phyloP scores from a whole-genome alignment of 2,797 vertebrate species.

The Sebastiscus tertius region DNA sequence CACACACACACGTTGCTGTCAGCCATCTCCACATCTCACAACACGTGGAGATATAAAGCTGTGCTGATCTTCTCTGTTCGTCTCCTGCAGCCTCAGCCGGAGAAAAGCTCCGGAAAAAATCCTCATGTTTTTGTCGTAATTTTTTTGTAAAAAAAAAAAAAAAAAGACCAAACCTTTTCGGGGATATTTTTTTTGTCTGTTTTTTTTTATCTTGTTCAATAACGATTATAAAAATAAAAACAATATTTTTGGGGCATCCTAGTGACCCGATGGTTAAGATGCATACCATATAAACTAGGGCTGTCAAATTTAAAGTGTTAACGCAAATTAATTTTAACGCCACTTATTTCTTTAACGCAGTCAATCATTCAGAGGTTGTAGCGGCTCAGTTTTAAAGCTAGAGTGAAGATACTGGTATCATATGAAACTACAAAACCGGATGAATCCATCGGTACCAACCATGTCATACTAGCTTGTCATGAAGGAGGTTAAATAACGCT shows the following conservation, averaged over 20 bases:
- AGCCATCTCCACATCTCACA: not conserved
- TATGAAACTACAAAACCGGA: too few species aligned
- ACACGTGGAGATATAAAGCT: not conserved
- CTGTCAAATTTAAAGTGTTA: too few species aligned
- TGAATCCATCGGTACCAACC: too few species aligned
- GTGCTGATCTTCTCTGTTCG: not conserved
- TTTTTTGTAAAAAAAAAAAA: not conserved
- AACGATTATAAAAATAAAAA: not conserved
- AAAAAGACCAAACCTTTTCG: not conserved
- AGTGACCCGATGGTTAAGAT: not conserved
- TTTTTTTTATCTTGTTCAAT: not conserved
- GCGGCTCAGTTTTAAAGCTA: too few species aligned
- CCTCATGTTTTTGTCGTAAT: not conserved
- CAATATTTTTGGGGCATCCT: not conserved
- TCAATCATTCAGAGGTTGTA: too few species aligned
- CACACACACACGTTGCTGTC: not conserved
- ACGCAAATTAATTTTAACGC: too few species aligned
- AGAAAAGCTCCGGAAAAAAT: not conserved
- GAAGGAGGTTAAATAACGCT: too few species aligned
- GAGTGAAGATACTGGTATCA: too few species aligned
- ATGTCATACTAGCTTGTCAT: too few species aligned
- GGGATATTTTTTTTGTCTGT: not conserved
- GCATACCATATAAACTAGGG: too few species aligned
- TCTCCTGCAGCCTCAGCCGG: not conserved
- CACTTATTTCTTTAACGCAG: too few species aligned